phyloP scores from a whole-genome alignment of 2,113 vertebrate genomes.

The Callipepla squamata region DNA sequence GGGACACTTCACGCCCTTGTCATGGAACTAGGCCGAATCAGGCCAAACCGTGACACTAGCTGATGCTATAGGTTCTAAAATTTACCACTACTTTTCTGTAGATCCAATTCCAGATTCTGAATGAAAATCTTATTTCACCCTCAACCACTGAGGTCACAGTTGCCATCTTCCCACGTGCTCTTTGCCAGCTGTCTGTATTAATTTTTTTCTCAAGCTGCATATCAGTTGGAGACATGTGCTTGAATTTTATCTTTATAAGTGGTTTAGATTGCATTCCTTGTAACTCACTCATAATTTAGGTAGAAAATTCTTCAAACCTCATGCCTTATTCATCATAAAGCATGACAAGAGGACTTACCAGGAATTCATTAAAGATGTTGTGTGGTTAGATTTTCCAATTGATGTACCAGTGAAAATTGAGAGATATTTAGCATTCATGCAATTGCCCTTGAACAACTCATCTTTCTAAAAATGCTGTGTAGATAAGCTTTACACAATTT shows the following conservation, averaged over 20 bases:
- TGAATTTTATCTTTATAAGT: not conserved
- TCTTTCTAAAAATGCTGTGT: not conserved
- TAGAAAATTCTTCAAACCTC: not conserved
- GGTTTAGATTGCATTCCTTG: not conserved
- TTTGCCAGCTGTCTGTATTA: not conserved
- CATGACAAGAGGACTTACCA: not conserved
- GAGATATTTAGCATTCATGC: not conserved
- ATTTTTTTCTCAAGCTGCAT: not conserved
- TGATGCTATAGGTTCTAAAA: not conserved
- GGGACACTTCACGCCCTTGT: too few species aligned
- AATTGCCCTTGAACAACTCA: not conserved
- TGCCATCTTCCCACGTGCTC: not conserved
- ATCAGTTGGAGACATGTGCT: not conserved
- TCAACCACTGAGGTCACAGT: not conserved
- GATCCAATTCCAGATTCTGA: not conserved
- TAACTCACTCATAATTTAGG: fast-evolving
- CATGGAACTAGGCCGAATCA: too few species aligned
- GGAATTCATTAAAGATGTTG: not conserved
- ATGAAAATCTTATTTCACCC: not conserved
- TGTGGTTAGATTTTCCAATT: not conserved
- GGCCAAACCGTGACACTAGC: too few species aligned
- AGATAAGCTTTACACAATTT: not conserved
- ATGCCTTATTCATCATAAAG: not conserved
- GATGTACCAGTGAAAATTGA: not conserved
- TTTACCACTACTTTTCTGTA: not conserved